Evolutionary conservation across 2,888 invertebrate species (phyloP), one percentile per base, ranked within the genome.

Genomic region (Oscheius sp.): DNA sequence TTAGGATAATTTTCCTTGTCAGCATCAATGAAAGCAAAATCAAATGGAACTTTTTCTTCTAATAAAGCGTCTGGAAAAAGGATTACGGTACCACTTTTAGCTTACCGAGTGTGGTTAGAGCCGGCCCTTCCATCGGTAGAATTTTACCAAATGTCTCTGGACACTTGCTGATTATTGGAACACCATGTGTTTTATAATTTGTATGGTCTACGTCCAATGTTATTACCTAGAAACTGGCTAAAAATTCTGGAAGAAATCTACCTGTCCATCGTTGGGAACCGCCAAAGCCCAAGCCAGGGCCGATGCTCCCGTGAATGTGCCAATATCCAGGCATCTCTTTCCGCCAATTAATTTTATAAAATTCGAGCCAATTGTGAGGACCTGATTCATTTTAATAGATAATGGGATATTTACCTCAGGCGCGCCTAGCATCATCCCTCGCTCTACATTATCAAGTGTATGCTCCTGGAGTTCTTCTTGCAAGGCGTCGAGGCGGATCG

Each of bases 221-320:
- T 66, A 53, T n/a, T n/a, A 72, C 72, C 75, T 88, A 80, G 2
- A 52, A 68, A 25, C 3, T 58, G 12, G 16, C n/a, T n/a, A n/a
- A n/a, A n/a, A n/a, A n/a, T n/a, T n/a, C n/a, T n/a, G n/a, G n/a
- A n/a, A n/a, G n/a, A 18, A 58, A n/a, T 18, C 9, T 9, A 72
- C 72, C 75, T 88, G 80, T 13, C 89, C 90, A 79, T 89, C 89
- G 6, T 84, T 84, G 16, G 89, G 89, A 12, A 90, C 73, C 21
- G 87, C 88, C 35, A 89, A 77, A 12, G 90, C 90, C 77, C 89
- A 88, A 0, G 88, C 84, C 53, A 90, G 80, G 0, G 89, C 84
- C 18, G 89, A 89, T 70, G 87, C 87, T 2, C 90, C 90, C 6
- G 90, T 90, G 23, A 87, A 90, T 2, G 84, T 85, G 13, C 84